Conservation (phyloP, 30 jellyfish, hydroid and myxozoan genomes). For the Mastigias papua region DNA sequence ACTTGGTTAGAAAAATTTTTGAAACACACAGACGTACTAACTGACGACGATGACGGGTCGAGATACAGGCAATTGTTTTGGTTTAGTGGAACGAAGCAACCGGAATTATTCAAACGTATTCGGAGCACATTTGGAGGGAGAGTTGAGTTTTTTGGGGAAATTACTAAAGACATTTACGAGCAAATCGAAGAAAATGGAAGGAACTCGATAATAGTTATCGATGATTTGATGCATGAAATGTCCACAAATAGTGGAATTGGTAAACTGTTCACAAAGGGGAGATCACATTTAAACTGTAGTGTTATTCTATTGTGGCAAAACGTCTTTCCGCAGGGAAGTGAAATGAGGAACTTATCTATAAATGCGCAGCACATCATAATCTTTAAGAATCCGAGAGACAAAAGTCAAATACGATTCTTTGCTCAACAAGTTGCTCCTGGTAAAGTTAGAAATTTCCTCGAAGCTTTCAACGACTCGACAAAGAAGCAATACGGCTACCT, state of each 20-base stretch:
- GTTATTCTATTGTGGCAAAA: slow-evolving; percentile 36
- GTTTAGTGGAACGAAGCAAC: slow-evolving; percentile 38
- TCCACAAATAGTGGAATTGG: not conserved
- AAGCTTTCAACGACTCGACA: slow-evolving; percentile 42
- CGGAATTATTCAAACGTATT: slow-evolving; percentile 32
- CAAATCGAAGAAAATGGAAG: not conserved
- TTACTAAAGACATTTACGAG: slow-evolving; percentile 27
- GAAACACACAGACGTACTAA: not conserved
- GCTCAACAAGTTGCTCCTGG: slow-evolving; percentile 35
- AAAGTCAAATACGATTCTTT: slow-evolving; percentile 17
- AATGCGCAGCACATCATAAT: slow-evolving; percentile 34
- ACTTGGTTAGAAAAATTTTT: slow-evolving; percentile 42
- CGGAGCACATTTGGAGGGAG: slow-evolving; percentile 4
- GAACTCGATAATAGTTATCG: slow-evolving; percentile 15
- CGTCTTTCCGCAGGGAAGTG: slow-evolving; percentile 30
- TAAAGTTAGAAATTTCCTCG: not conserved
- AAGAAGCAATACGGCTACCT: slow-evolving; percentile 29
- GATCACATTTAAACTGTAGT: slow-evolving; percentile 19
- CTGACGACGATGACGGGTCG: not conserved
- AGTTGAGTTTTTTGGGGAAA: slow-evolving; percentile 4
- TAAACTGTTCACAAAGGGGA: slow-evolving; percentile 52
- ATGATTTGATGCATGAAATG: slow-evolving; percentile 53
- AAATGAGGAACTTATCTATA: slow-evolving; percentile 10
- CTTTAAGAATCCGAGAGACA: slow-evolving; percentile 41
- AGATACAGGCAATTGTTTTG: slow-evolving; percentile 12